These are phyloP conservation scores for Archilochus colubris DNA, from an alignment of 2,113 vertebrate genomes.

Conservation along the genomic window DNA sequence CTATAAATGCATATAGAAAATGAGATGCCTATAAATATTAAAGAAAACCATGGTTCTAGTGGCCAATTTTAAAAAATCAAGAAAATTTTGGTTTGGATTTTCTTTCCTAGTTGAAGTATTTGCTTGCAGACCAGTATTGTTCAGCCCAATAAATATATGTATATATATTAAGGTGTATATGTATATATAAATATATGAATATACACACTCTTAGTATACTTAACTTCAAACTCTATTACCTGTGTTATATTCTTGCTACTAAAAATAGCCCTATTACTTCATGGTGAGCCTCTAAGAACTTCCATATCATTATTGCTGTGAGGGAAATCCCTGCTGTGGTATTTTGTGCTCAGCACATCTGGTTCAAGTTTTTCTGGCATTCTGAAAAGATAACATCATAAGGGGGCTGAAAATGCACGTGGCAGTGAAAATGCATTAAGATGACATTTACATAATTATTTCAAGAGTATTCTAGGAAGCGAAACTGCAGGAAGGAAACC, in stretches of 20 bases:
- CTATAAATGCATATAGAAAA: neutral
- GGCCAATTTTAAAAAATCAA: neutral
- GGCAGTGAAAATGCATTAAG: conserved; percentile 43
- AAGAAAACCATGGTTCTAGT: neutral
- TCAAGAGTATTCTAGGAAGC: conserved; percentile 47
- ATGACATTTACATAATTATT: conserved; percentile 65
- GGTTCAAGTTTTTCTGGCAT: conserved; percentile 39
- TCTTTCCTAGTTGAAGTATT: neutral
- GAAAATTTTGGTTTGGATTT: neutral
- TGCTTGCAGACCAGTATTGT: neutral
- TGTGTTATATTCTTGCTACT: neutral
- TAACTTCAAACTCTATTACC: neutral
- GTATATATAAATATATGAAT: too few relatives aligned
- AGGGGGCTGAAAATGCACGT: conserved; percentile 23
- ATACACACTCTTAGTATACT: neutral
- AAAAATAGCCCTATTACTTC: neutral
- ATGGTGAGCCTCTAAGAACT: neutral
- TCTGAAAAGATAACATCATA: conserved; percentile 47
- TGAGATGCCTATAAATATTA: neutral
- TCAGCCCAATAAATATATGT: neutral
- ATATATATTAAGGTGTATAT: too few relatives aligned
- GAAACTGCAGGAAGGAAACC: conserved; percentile 56
- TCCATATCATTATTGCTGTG: neutral
- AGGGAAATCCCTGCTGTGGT: conserved; percentile 50
- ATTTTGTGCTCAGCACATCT: conserved; percentile 47